These are phyloP conservation scores for Trisateles emortualis DNA, from an alignment of 2,888 invertebrate genomes.

Conservation along the genomic window DNA sequence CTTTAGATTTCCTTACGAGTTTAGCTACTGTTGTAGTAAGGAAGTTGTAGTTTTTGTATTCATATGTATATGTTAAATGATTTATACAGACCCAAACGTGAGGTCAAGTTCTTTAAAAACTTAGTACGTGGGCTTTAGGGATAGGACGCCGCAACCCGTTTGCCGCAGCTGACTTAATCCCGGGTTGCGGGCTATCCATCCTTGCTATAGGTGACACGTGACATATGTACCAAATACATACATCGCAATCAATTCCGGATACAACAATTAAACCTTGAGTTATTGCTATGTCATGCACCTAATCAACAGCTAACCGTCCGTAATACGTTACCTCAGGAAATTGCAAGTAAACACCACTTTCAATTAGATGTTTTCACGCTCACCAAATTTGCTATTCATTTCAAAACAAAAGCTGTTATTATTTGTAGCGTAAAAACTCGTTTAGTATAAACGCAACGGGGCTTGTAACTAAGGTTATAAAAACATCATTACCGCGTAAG, in stretches of 20 bases:
- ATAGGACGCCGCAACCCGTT: conserved; percentile 24
- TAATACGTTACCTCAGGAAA: not conserved
- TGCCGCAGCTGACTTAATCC: conserved; percentile 40
- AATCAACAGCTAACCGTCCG: not conserved
- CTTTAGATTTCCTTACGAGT: conserved; percentile 32
- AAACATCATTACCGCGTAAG: conserved; percentile 23
- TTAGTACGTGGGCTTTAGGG: conserved; percentile 38
- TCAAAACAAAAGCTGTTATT: not conserved
- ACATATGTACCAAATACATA: conserved; percentile 39
- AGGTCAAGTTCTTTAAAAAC: conserved; percentile 45
- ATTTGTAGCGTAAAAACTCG: not conserved
- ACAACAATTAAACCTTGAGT: conserved; percentile 38
- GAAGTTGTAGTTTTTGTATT: conserved; percentile 39
- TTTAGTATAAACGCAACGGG: conserved; percentile 19
- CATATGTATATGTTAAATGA: conserved; percentile 40
- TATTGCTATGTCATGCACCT: conserved; percentile 10
- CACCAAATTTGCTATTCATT: not conserved
- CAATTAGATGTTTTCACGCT: not conserved
- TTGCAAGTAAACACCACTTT: not conserved
- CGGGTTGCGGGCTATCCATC: conserved; percentile 39
- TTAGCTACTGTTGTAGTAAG: conserved; percentile 31
- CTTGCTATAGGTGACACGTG: conserved; percentile 30
- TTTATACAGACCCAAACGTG: conserved; percentile 42
- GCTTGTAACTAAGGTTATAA: conserved; percentile 25
- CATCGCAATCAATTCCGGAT: conserved; percentile 26